Percentiles rank a stretch among this genome's conserved stretches.
phyloP scores from a whole-genome alignment of 2,888 invertebrate genomes.

The Ichneumon xanthorius region DNA sequence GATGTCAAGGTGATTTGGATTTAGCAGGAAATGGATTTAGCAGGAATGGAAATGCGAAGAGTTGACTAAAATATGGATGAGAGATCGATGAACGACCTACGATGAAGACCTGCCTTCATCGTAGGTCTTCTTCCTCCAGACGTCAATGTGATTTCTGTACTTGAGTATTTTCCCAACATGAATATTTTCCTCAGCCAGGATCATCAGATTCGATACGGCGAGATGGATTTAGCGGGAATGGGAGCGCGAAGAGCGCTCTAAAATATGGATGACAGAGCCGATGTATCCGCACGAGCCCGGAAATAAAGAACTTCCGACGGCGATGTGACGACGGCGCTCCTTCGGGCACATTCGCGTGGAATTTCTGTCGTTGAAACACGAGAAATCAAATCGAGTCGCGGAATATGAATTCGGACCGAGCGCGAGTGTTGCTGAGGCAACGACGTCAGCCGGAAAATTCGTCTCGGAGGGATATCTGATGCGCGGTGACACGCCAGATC shows the following conservation, averaged over 20 bases:
- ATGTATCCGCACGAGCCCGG: background rate
- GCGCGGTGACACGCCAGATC: slow-evolving; percentile 63
- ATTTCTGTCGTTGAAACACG: background rate
- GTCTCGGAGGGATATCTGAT: slow-evolving; percentile 63
- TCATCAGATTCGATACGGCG: background rate
- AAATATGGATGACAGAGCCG: background rate
- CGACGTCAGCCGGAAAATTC: slow-evolving; percentile 53
- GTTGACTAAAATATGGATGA: background rate
- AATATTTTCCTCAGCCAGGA: background rate
- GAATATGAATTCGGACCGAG: slow-evolving; percentile 28
- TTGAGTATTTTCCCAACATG: no score
- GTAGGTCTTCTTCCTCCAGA: background rate
- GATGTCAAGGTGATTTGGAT: no score
- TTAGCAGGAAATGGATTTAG: no score
- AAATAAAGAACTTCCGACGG: slow-evolving; percentile 6
- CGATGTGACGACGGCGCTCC: slow-evolving; percentile 6
- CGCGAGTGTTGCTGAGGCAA: slow-evolving; percentile 14
- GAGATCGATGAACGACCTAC: no score
- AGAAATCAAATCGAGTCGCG: slow-evolving; percentile 54
- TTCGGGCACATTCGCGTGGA: slow-evolving; percentile 23
- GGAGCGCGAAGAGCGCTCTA: background rate
- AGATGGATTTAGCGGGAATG: background rate
- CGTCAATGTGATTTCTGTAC: no score
- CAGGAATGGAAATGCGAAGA: no score
- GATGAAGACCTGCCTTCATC: no score